Evolutionary conservation across 2,797 vertebrate species (phyloP).

Genomic region (Alfaro cultratus): DNA sequence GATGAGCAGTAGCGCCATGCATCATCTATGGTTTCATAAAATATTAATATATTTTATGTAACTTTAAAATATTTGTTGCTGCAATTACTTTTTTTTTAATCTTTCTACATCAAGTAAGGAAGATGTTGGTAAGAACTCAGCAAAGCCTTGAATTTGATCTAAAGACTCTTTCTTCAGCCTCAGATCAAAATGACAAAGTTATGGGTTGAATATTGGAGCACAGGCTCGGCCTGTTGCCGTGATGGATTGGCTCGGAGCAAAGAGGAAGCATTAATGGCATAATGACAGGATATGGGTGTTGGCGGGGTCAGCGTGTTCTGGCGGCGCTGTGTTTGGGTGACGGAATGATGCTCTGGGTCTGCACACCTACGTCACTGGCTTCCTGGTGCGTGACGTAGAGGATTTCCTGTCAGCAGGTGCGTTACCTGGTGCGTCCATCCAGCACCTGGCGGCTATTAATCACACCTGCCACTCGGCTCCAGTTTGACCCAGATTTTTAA

Average conservation of each 20-base stretch:
- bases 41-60: too few relatives aligned
- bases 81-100: not conserved
- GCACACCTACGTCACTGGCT: slow-evolving; percentile 51
- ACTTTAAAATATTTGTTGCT: too few relatives aligned
- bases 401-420: slow-evolving; percentile 70
- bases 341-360: slow-evolving; percentile 38
- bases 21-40: too few relatives aligned
- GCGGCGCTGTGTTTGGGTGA: slow-evolving; percentile 12
- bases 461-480: slow-evolving; percentile 24
- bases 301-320: not conserved
- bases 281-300: not conserved
- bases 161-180: not conserved
- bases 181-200: not conserved
- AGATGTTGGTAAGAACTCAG: not conserved
- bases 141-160: not conserved
- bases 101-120: not conserved
- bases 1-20: too few relatives aligned
- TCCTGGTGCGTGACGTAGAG: slow-evolving; percentile 57
- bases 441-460: slow-evolving; percentile 10
- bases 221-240: not conserved
- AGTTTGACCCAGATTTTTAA: slow-evolving; percentile 21
- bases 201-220: not conserved
- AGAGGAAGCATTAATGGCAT: not conserved
- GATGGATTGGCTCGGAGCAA: not conserved
- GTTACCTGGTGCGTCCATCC: slow-evolving; percentile 58